Evolutionary conservation across 2,888 invertebrate species (phyloP).

Genomic region (Strigamia maritima): DNA sequence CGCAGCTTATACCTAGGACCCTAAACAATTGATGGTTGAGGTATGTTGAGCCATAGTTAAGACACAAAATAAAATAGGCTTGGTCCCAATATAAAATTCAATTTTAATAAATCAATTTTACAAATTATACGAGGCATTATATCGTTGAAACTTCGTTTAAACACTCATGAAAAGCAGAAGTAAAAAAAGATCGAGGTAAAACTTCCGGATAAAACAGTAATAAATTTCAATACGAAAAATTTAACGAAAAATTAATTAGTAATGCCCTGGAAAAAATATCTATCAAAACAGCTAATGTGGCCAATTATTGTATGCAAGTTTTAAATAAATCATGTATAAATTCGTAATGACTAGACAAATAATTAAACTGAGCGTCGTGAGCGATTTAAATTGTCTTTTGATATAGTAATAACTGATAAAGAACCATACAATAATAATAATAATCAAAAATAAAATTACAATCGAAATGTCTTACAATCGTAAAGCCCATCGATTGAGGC

Average conservation of each 20-base stretch:
- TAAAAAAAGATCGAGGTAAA: no score
- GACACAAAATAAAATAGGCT: background rate
- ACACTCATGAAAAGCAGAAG: no score
- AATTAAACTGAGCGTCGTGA: background rate
- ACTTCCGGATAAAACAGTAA: no score
- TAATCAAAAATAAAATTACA: background rate
- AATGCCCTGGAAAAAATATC: background rate
- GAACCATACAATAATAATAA: background rate
- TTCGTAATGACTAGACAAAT: background rate
- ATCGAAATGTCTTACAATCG: background rate
- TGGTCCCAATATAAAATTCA: background rate
- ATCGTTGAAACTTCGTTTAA: no score
- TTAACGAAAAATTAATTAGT: background rate
- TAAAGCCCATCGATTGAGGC: background rate
- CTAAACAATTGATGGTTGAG: no score
- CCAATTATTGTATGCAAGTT: background rate
- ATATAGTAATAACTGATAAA: background rate
- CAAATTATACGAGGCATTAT: background rate
- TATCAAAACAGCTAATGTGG: background rate
- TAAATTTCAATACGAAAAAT: background rate
- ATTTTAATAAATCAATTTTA: background rate
- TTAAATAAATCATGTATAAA: background rate
- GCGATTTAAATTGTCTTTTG: background rate
- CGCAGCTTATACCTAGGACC: no score
- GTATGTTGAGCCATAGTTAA: no score